These are phyloP conservation scores for Babylonia areolata DNA, from an alignment of 1,140 invertebrate genomes.

Conservation along the genomic window DNA sequence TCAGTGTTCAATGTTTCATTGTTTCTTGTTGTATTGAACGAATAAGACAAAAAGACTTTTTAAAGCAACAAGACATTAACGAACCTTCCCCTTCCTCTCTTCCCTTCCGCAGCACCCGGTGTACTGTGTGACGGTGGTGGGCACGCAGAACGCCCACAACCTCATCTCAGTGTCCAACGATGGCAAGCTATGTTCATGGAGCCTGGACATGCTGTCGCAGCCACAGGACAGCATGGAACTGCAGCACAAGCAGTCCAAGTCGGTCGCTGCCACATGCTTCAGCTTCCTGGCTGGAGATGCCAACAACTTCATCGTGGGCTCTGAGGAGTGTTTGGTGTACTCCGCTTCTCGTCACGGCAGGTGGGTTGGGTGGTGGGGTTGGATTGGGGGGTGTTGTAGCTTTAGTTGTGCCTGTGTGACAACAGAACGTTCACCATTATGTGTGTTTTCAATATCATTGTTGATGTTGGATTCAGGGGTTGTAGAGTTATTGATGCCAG, in stretches of 20 bases:
- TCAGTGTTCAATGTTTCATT: too few relatives aligned
- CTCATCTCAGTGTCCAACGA: constrained; percentile 98
- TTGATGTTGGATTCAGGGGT: too few relatives aligned
- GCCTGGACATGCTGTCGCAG: constrained; percentile 97
- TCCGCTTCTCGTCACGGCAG: constrained; percentile 80
- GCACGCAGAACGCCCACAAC: constrained; percentile 99
- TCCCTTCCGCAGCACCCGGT: constrained; percentile 88
- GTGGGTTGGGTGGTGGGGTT: too few relatives aligned
- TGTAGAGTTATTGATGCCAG: too few relatives aligned
- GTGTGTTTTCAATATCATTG: too few relatives aligned
- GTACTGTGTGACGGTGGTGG: constrained; percentile 97
- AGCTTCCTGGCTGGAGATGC: constrained; percentile 94
- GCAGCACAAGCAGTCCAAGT: constrained; percentile 89
- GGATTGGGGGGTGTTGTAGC: too few relatives aligned
- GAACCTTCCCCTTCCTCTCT: too few relatives aligned
- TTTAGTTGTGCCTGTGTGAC: too few relatives aligned
- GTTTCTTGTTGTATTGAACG: too few relatives aligned
- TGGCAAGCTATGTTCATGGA: constrained; percentile 98
- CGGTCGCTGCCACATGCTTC: constrained; percentile 94
- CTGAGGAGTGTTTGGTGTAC: constrained; percentile 96
- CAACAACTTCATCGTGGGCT: constrained; percentile 97
- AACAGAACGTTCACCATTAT: too few relatives aligned
- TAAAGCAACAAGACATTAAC: too few relatives aligned
- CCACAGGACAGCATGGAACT: constrained; percentile 95
- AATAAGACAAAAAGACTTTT: too few relatives aligned